Evolutionary conservation across 2,113 vertebrate species (phyloP).

Genomic region (Sapajus apella): DNA sequence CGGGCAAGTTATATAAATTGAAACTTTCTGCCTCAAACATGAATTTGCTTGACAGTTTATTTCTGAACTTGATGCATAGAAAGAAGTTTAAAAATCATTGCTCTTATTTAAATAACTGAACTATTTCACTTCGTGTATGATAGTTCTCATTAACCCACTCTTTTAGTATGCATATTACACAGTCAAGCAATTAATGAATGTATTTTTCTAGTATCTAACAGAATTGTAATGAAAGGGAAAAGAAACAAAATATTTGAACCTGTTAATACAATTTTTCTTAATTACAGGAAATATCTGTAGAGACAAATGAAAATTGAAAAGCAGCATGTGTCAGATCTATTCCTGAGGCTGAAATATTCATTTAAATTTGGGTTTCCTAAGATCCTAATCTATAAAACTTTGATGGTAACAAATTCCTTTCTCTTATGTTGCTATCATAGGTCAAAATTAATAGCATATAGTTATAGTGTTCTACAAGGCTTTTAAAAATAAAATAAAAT

Average conservation of each 20-base stretch:
- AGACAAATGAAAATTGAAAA: not conserved
- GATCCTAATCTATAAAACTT: conserved; percentile 27
- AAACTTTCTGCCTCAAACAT: not conserved
- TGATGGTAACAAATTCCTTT: not conserved
- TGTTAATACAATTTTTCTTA: conserved; percentile 14
- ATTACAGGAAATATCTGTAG: conserved; percentile 10
- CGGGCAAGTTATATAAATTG: not conserved
- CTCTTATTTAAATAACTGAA: not conserved
- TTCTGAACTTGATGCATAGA: not conserved
- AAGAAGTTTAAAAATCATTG: not conserved
- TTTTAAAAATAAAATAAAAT: conserved; percentile 3
- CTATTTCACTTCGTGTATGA: not conserved
- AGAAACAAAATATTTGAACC: not conserved
- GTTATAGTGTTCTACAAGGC: not conserved
- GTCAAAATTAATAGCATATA: too few species aligned
- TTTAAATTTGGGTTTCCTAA: not conserved
- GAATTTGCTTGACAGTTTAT: conserved; percentile 35
- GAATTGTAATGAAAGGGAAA: conserved; percentile 29
- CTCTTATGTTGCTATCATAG: not conserved
- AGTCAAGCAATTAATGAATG: not conserved
- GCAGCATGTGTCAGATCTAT: conserved; percentile 5
- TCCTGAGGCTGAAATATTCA: not conserved
- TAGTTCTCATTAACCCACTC: conserved; percentile 6
- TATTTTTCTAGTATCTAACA: not conserved
- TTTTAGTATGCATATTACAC: not conserved